A percentile compares a stretch with the other conserved stretches of the same genome.
These are phyloP conservation scores for Chouioia cunea DNA, from an alignment of 2,888 invertebrate species.

Conservation along the genomic window DNA sequence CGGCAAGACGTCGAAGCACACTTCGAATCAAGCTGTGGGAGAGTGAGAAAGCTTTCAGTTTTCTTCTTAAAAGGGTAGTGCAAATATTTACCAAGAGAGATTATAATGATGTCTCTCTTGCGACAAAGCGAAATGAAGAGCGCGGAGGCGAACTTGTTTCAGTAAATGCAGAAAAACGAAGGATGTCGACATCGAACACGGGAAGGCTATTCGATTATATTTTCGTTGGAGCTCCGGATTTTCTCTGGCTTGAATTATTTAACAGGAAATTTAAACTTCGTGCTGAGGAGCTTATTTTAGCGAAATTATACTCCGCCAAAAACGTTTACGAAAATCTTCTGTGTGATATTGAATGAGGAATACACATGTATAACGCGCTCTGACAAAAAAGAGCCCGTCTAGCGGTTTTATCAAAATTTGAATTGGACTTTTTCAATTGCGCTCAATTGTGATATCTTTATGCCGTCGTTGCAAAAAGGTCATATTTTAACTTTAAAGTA, in stretches of 20 bases:
- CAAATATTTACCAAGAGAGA: slow-evolving; percentile 59
- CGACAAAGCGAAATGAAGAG: slow-evolving; percentile 10
- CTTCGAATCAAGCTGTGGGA: slow-evolving; percentile 12
- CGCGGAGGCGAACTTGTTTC: slow-evolving; percentile 29
- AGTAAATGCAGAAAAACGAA: slow-evolving; percentile 38
- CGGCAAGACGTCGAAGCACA: neutral
- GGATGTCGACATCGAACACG: neutral
- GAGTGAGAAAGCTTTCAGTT: slow-evolving; percentile 41
- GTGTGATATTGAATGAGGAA: slow-evolving; percentile 22
- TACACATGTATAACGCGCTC: slow-evolving; percentile 1
- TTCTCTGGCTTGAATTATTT: slow-evolving; percentile 25
- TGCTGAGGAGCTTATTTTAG: slow-evolving; percentile 7
- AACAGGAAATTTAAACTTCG: slow-evolving; percentile 19
- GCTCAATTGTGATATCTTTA: too few relatives aligned
- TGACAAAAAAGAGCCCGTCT: slow-evolving; percentile 12
- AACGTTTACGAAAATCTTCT: slow-evolving; percentile 1
- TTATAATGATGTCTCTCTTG: slow-evolving; percentile 53
- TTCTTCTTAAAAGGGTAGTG: slow-evolving; percentile 49
- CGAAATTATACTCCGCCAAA: neutral
- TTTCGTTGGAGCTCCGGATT: slow-evolving; percentile 18
- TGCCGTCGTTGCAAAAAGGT: too few relatives aligned
- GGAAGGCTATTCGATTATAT: slow-evolving; percentile 38
- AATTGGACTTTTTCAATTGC: neutral
- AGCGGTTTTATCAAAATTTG: slow-evolving; percentile 6
- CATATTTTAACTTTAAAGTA: too few relatives aligned